Conservation (phyloP, 2,113 vertebrate species). For the Tychaedon coryphoeus region DNA sequence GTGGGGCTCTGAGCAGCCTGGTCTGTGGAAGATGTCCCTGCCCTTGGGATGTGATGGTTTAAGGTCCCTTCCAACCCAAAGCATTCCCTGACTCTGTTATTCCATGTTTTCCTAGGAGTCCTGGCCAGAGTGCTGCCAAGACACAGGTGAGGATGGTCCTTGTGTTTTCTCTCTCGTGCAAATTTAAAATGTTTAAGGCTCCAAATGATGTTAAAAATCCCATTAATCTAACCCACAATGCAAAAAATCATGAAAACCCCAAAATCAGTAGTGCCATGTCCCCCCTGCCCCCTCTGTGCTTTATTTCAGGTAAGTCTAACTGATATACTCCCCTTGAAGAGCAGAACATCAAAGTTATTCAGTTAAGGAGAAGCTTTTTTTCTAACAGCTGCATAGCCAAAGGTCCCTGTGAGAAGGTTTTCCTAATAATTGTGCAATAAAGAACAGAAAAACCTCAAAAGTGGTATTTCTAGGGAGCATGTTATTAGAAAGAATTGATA, state of each 20-base stretch:
- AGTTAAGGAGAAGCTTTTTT: background rate
- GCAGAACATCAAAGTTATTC: background rate
- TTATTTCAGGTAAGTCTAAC: background rate
- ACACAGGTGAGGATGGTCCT: background rate
- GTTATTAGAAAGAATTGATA: slow-evolving; percentile 2
- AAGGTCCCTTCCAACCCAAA: background rate
- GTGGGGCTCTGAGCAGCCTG: background rate
- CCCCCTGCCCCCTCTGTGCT: background rate
- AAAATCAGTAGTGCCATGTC: background rate
- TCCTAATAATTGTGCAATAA: background rate
- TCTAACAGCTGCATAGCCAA: accelerated
- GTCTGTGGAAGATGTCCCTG: background rate
- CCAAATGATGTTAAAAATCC: background rate
- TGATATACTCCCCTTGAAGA: background rate
- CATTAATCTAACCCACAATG: background rate
- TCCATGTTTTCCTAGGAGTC: background rate
- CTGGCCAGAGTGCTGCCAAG: background rate
- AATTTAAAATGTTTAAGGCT: background rate
- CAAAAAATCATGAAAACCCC: background rate
- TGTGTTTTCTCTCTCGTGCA: background rate
- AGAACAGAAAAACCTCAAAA: background rate
- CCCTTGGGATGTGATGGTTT: background rate
- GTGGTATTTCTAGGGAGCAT: background rate
- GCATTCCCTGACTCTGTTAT: background rate
- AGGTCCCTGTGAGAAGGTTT: background rate